These are phyloP conservation scores for Hemichromis elongatus DNA, from an alignment of 2,113 vertebrate genomes.

Conservation along the genomic window DNA sequence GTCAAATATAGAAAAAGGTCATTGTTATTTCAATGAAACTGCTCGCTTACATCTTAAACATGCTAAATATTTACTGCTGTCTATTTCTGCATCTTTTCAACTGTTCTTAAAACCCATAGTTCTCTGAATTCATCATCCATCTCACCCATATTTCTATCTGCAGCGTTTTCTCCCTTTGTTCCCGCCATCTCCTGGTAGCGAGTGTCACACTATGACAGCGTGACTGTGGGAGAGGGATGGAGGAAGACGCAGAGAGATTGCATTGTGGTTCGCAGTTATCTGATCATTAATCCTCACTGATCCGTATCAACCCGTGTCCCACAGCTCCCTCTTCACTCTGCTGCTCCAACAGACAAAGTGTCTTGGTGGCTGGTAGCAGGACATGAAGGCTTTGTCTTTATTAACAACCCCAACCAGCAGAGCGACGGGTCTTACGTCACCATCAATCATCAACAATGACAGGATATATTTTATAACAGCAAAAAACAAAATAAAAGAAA, in stretches of 20 bases:
- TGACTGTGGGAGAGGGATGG: slow-evolving; percentile 9
- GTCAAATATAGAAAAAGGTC: background rate
- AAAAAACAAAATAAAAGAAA: background rate
- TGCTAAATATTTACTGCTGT: background rate
- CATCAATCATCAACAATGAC: slow-evolving; percentile 29
- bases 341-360: slow-evolving; percentile 49
- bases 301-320: slow-evolving; percentile 50
- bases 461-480: slow-evolving; percentile 2
- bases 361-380: slow-evolving; percentile 32
- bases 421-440: slow-evolving; percentile 35
- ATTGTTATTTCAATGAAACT: background rate
- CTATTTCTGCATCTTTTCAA: background rate
- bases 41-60: background rate
- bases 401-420: slow-evolving; percentile 28
- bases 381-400: slow-evolving; percentile 57
- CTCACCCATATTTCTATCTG: background rate
- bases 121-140: background rate
- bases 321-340: slow-evolving; percentile 32
- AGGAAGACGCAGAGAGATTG: slow-evolving; percentile 33
- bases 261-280: slow-evolving; percentile 56
- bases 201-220: slow-evolving; percentile 21
- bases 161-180: background rate
- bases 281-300: slow-evolving; percentile 65
- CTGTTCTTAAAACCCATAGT: background rate
- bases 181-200: background rate